Evolutionary conservation across 1,140 invertebrate genomes (phyloP), one percentile per base, ranked within the genome.

Genomic region (Bradynema listronoti): DNA sequence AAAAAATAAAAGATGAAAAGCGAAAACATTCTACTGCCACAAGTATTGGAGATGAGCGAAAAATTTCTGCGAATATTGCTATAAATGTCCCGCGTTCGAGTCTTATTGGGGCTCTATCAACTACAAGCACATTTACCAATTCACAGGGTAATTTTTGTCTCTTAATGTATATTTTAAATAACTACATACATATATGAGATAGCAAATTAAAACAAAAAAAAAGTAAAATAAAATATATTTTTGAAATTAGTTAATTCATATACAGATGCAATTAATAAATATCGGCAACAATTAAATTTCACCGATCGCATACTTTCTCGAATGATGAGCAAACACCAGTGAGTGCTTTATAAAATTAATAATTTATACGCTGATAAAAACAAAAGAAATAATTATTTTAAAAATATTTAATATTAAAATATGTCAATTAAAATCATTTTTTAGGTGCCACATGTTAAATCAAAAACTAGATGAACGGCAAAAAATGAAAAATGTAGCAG

Each of bases 251-350:
- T 14, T 63, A 34, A 16, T 36, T 43, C 1, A 49, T 43, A 63
- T 14, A 22, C 9, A 7, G 58, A 65, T 42, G 63, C 63, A 24
- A 25, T 65, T 6, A 4, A 70, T 6, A 61, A 55, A 39, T 65
- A 65, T 46, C 9, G 30, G n/a, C 29, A 51, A 4, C 19, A 72
- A n/a, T 59, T 65, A 55, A 14, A 16, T 14, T 7, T 41, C 14
- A 36, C 52, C 1, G 63, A 65, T 19, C 25, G 41, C 36, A 33
- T 68, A 11, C n/a, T 65, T 45, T 42, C 53, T 11, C 67, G 49
- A 16, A 30, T 65, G 14, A 65, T 65, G 63, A 71, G 63, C 19
- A 14, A 29, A 16, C 63, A 65, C 33, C 68, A 67, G 66, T 55
- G 16, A 55, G 52, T 55, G 34, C 11, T 49, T 49, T 39, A 11